Evolutionary conservation across 2,888 invertebrate genomes (phyloP).

Genomic region (Pammene aurita): DNA sequence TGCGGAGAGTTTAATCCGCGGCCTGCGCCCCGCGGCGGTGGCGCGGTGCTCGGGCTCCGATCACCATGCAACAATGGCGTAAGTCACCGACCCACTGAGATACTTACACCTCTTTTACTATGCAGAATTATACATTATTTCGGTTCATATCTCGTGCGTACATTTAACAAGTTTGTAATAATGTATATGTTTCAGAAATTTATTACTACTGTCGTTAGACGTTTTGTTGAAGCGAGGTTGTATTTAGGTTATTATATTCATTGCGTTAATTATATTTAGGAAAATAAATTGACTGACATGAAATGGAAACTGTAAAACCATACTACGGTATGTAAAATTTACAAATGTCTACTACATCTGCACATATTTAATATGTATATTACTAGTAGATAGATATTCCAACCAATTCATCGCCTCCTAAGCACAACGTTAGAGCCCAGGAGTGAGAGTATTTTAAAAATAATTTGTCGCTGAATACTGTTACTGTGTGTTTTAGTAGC

Average conservation of each 20-base stretch:
- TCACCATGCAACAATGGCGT: not conserved
- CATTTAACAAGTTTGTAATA: conserved; percentile 1
- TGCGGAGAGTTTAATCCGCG: conserved; percentile 5
- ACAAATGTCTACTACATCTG: too few relatives aligned
- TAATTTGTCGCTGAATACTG: too few relatives aligned
- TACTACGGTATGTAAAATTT: too few relatives aligned
- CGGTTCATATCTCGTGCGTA: not conserved
- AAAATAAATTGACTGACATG: not conserved
- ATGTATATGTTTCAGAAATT: conserved; percentile 4
- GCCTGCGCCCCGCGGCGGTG: not conserved
- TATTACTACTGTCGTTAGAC: too few relatives aligned
- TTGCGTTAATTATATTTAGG: not conserved
- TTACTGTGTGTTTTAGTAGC: too few relatives aligned
- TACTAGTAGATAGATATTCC: too few relatives aligned
- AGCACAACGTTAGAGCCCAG: too few relatives aligned
- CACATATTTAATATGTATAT: too few relatives aligned
- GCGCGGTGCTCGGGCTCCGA: too few relatives aligned
- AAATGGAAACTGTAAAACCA: not conserved
- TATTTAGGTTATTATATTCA: not conserved
- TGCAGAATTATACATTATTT: not conserved
- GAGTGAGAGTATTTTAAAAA: too few relatives aligned
- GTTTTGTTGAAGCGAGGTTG: not conserved
- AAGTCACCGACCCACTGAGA: not conserved
- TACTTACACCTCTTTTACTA: not conserved
- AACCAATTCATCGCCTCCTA: too few relatives aligned